phyloP scores from a whole-genome alignment of 2,888 invertebrate species.

The Salticus scenicus region DNA sequence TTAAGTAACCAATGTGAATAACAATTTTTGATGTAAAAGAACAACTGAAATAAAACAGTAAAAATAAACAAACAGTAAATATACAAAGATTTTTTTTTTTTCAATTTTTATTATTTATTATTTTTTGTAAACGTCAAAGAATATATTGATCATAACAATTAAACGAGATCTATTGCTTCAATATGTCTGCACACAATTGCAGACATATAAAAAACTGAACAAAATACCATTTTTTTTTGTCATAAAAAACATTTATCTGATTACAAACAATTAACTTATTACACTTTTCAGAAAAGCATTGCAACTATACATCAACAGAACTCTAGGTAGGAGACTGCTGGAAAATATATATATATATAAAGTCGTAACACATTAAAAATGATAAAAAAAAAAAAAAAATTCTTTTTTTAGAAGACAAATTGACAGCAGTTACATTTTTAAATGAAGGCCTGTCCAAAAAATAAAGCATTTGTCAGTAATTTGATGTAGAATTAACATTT shows the following conservation, averaged over 20 bases:
- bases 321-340: not conserved
- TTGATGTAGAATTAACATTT: too few species aligned
- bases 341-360: not conserved
- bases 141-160: slow-evolving; percentile 38
- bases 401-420: too few species aligned
- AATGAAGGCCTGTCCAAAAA: not conserved
- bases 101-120: slow-evolving; percentile 7
- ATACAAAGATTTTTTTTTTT: slow-evolving; percentile 42
- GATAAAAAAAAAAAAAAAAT: slow-evolving; percentile 4
- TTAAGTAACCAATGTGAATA: too few species aligned
- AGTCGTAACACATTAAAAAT: not conserved
- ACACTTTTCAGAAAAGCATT: slow-evolving; percentile 30
- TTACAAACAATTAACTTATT: slow-evolving; percentile 33
- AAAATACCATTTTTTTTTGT: slow-evolving; percentile 17
- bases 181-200: slow-evolving; percentile 41
- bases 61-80: slow-evolving; percentile 34
- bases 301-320: slow-evolving; percentile 31
- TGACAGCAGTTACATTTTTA: slow-evolving; percentile 20
- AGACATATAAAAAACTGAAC: slow-evolving; percentile 50
- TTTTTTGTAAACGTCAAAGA: slow-evolving; percentile 36
- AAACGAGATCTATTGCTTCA: slow-evolving; percentile 67
- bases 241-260: slow-evolving; percentile 45
- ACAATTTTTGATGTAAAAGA: too few species aligned
- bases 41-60: too few species aligned
- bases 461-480: too few species aligned